phyloP scores from a whole-genome alignment of 2,888 invertebrate genomes.

The Sabellastarte sp. region DNA sequence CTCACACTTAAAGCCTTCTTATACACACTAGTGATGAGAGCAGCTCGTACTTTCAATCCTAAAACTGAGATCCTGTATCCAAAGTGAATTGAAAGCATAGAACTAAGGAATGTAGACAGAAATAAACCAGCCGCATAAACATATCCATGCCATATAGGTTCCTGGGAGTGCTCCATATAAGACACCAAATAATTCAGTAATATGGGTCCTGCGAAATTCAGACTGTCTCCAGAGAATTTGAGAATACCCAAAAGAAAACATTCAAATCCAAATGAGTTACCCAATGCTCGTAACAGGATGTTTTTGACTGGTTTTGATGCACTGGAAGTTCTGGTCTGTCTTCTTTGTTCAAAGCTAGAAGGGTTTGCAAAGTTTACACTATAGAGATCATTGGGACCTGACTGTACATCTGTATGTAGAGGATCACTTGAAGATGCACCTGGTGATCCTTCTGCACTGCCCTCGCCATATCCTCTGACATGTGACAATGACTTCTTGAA shows the following conservation, averaged over 20 bases:
- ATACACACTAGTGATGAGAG: constrained; percentile 80
- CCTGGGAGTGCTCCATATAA: constrained; percentile 73
- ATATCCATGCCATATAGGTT: constrained; percentile 63
- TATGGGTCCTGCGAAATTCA: constrained; percentile 86
- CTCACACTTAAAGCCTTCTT: constrained; percentile 67
- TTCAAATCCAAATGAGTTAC: constrained; percentile 50
- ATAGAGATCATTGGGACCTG: no score
- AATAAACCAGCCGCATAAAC: constrained; percentile 68
- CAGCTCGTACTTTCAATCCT: constrained; percentile 75
- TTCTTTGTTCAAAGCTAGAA: no score
- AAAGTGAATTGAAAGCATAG: constrained; percentile 84
- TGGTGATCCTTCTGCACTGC: background rate
- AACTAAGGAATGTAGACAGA: constrained; percentile 69
- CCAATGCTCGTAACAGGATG: constrained; percentile 39
- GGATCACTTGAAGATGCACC: background rate
- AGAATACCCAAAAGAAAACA: constrained; percentile 52
- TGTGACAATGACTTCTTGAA: constrained; percentile 32
- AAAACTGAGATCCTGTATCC: constrained; percentile 68
- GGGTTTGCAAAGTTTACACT: no score
- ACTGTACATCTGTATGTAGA: background rate
- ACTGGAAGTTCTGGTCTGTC: no score
- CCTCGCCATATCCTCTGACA: background rate
- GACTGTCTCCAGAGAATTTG: constrained; percentile 78
- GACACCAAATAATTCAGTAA: constrained; percentile 78
- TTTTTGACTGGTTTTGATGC: background rate